phyloP scores from a whole-genome alignment of 2,113 vertebrate genomes.

The Bolborhynchus lineola region DNA sequence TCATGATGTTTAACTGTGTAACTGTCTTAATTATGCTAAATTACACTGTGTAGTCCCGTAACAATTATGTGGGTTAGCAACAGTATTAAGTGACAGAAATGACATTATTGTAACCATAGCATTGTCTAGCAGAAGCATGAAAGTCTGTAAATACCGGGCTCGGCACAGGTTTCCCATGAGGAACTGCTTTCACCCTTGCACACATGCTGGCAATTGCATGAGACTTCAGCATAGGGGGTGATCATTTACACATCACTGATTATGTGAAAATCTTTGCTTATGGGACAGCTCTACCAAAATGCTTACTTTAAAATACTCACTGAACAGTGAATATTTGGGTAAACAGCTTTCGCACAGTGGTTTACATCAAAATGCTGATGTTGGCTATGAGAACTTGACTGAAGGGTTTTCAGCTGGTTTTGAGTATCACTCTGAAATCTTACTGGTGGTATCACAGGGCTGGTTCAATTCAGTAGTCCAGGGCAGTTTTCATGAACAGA shows the following conservation, averaged over 20 bases:
- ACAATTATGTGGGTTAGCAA: constrained; percentile 21
- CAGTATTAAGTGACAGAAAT: constrained; percentile 29
- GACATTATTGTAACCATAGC: neutral
- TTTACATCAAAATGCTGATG: neutral
- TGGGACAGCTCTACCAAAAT: neutral
- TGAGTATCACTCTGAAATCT: neutral
- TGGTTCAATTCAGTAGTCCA: neutral
- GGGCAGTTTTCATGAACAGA: neutral
- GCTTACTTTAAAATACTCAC: neutral
- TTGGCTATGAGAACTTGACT: neutral
- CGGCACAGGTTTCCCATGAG: neutral
- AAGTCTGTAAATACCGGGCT: neutral
- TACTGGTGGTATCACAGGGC: neutral
- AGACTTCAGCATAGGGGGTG: neutral
- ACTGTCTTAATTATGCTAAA: constrained; percentile 25
- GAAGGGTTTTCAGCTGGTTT: neutral
- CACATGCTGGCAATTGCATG: neutral
- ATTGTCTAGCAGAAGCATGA: neutral
- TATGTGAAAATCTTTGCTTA: neutral
- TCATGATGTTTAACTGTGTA: neutral
- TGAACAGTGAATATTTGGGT: neutral
- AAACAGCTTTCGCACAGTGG: neutral
- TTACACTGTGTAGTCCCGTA: constrained; percentile 11
- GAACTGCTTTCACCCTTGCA: neutral
- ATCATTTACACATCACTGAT: neutral